Conservation (phyloP, 1,140 invertebrate species). For the Procambarus virginalis region DNA sequence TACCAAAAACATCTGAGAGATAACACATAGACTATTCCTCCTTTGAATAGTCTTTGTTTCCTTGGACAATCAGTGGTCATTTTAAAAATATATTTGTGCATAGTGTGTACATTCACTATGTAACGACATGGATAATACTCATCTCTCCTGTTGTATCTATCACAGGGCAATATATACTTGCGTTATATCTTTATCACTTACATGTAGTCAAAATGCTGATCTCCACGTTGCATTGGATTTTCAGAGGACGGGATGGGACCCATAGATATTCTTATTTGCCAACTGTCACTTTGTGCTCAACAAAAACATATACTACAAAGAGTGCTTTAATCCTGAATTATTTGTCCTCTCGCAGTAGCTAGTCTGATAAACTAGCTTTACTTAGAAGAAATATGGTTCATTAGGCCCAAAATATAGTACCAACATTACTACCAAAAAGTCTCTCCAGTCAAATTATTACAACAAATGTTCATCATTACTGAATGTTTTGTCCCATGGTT, state of each 20-base stretch:
- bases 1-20: no score
- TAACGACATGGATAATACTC: conserved; percentile 70
- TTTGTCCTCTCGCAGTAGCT: conserved; percentile 42
- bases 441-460: conserved; percentile 67
- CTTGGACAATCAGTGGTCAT: no score
- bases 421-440: conserved; percentile 66
- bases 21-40: no score
- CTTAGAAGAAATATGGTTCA: conserved; percentile 67
- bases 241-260: conserved; percentile 48
- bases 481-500: conserved; percentile 60
- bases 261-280: conserved; percentile 48
- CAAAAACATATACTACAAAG: conserved; percentile 55
- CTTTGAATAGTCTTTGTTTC: no score
- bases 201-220: conserved; percentile 61
- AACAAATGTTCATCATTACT: conserved; percentile 57
- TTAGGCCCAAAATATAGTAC: conserved; percentile 58
- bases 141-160: conserved; percentile 67
- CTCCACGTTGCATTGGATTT: conserved; percentile 28
- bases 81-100: no score
- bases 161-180: conserved; percentile 64
- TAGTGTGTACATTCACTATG: conserved; percentile 40
- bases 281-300: conserved; percentile 51
- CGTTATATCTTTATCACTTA: conserved; percentile 16
- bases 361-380: conserved; percentile 40
- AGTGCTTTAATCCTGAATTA: conserved; percentile 26